Evolutionary conservation across 2,888 invertebrate species (phyloP), one percentile per base, ranked within the genome.

Genomic region (Blastobasis adustella): DNA sequence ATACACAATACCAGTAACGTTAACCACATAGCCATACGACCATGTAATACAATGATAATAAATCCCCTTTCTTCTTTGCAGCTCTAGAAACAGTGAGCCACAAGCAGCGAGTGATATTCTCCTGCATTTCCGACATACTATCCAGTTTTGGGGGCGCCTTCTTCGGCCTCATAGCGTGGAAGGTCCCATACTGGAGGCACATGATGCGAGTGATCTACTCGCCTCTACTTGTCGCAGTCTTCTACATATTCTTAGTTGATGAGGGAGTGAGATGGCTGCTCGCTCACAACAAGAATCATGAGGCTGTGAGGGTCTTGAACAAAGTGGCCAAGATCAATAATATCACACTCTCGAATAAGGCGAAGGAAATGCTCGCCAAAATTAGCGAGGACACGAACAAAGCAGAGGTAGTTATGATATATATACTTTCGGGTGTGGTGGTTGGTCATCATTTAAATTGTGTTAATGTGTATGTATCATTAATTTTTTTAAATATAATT

Each of bases 211-310:
- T 93, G 42, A 88, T 94, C 50, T 95, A 95, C 68, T 88, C 91
- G 0, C 95, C 95, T 0, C 90, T 93, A 0, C 76, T 94, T 4
- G 75, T 94, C 0, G 90, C 93, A 37, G 79, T 95, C 37, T 84
- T 91, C 54, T 93, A 94, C 69, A 91, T 92, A 54, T 93, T 93
- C 90, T 71, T 93, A 5, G 80, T 94, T n/a, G 94, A 94, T 4
- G 94, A 94, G 74, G 94, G 94, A 1, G 90, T 94, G 37, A 88
- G 95, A 57, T 96, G 96, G 96, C 88, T 95, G n/a, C 73, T 95
- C 5, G 92, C 93, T 0, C 92, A 93, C 66, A 91, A 92, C 50
- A 90, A 90, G 63, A 89, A 90, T 49, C 90, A 92, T 23, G 91
- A 93, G 62, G 94, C 94, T 0, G 91, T 91, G 48, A 76, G 82